Evolutionary conservation across 2,797 vertebrate genomes (phyloP).

Genomic region (Pseudochromis fuscus): DNA sequence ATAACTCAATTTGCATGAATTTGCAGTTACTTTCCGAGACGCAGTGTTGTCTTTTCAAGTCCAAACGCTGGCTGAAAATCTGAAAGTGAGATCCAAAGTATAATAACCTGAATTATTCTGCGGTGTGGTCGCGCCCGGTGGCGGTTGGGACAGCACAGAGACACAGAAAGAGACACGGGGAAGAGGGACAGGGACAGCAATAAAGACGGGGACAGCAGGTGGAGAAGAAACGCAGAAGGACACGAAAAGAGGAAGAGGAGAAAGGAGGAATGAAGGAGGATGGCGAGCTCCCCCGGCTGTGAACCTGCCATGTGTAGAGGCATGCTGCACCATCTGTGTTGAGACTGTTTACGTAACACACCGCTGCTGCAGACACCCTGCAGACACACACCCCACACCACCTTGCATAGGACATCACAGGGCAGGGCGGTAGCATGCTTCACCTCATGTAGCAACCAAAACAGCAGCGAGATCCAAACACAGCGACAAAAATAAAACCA

Average conservation of each 20-base stretch:
- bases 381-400: conserved; percentile 46
- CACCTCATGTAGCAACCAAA: conserved; percentile 30
- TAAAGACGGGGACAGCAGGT: conserved; percentile 48
- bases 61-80: background rate
- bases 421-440: conserved; percentile 39
- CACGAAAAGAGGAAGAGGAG: conserved; percentile 46
- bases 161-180: conserved; percentile 3
- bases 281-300: conserved; percentile 51
- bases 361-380: conserved; percentile 53
- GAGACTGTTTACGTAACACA: conserved; percentile 71
- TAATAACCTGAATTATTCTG: no score
- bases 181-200: conserved; percentile 20
- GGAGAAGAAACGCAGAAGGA: conserved; percentile 42
- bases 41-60: background rate
- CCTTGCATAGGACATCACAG: conserved; percentile 53
- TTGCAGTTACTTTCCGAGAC: background rate
- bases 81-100: conserved; percentile 1
- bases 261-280: conserved; percentile 35
- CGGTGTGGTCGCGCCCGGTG: background rate
- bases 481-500: conserved; percentile 35
- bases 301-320: conserved; percentile 65
- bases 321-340: conserved; percentile 72
- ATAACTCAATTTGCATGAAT: background rate
- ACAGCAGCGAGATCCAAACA: conserved; percentile 28
- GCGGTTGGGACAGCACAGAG: background rate